Base-by-base conservation (phyloP, 2,888 invertebrate species). In the Phengaris arion region DNA sequence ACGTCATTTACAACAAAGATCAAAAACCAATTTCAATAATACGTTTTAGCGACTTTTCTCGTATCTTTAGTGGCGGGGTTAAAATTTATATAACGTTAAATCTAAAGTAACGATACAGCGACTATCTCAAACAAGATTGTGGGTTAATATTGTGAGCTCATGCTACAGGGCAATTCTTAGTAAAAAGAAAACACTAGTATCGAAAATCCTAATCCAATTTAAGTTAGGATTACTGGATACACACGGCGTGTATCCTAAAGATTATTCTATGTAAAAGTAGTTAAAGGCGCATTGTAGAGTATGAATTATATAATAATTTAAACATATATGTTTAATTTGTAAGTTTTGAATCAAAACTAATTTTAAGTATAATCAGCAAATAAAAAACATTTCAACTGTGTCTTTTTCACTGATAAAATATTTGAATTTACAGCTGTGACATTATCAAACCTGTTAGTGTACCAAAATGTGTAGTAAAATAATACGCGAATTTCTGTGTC, bases 401-500 rank as follows among this genome's bases (percentile, higher is more conserved):
- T 35, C 2, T 35, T 35, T 35, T 35, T 35, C 3, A 4, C 35
- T 35, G 22, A 22, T 22, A 22, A 22, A 22, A 22, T 22, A 22
- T 35, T 35, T 35, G 35, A 35, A 35, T 35, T 35, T 35, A 35
- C 35, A 35, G 2, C 2, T 3, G 35, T 35, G 35, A 35, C 35
- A 35, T 3, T 35, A 35, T 35, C 1, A 35, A 35, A 35, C 35
- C 0, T 35, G 35, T 35, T 35, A 35, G 35, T 35, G 35, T 35
- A 35, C 22, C 22, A 35, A 35, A 35, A 35, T 35, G 52, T 52
- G 4, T 12, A 52, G 52, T 52, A 48, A 48, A 52, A 52, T 52
- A 52, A 52, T 8, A 52, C 52, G 0, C 2, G 52, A 52, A 8
- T 8, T 52, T 12, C 52, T 52, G 86, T 86, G 86, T 89, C 89